Evolutionary conservation across 2,888 invertebrate genomes (phyloP), one percentile per base, ranked within the genome.

Genomic region (Dicycla oo): DNA sequence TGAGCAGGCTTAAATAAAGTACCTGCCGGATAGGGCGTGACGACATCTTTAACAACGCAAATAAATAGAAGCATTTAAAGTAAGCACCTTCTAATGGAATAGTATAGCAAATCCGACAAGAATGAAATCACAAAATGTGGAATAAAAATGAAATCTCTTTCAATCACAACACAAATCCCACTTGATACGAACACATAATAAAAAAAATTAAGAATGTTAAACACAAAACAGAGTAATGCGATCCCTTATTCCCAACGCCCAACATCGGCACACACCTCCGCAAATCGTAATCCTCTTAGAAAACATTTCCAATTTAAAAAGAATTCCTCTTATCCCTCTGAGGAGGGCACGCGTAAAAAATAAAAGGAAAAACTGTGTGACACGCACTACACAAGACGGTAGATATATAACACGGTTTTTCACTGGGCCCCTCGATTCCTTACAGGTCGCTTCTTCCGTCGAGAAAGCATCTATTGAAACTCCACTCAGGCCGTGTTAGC

Each of bases 301-400:
- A 95, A 95, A 95, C 96, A 96, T 95, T 96, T 95, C 95, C 96
- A 96, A 96, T 96, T 96, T 95, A 95, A 96, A 96, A 95, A 95
- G 95, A 95, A 96, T 95, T 96, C 93, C 93, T 94, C 92, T 94
- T 93, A 94, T 94, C 95, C 95, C 93, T 94, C 92, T 78, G 93
- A 92, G 92, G 92, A 94, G 94, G 94, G 94, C 93, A 91, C 93
- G 94, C 94, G 95, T 94, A 95, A 95, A 94, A 95, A 95, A 94
- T 95, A 95, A 95, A 94, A 94, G 93, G 93, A 94, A 95, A 94
- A 94, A 90, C 92, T 91, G 88, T 91, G 94, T 89, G 94, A 95
- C 94, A 93, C 93, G 93, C 93, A 89, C 88, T 86, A 85, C 89
- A 89, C 84, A 87, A 84, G 88, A 73, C 80, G 85, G 85, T 83